phyloP scores from a whole-genome alignment of 2,888 invertebrate genomes.

The Choristoneura rosaceana region DNA sequence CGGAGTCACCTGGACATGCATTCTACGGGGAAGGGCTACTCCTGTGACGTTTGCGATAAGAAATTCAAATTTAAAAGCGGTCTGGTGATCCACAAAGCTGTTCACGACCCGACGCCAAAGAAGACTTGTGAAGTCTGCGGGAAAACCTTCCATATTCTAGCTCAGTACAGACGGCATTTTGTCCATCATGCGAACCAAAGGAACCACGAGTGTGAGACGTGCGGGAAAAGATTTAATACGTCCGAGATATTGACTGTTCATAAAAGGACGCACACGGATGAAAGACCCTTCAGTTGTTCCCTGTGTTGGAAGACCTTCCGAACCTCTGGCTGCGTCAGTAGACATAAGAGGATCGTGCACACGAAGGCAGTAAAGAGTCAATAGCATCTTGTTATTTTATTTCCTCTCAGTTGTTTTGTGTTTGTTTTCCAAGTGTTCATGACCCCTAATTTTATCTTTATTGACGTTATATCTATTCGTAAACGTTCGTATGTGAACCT shows the following conservation, averaged over 20 bases:
- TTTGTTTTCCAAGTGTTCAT: constrained; percentile 21
- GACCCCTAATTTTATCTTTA: constrained; percentile 30
- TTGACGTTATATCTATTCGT: constrained; percentile 23
- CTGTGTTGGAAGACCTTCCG: constrained; percentile 81
- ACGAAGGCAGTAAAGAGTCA: constrained; percentile 59
- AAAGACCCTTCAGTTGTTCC: constrained; percentile 74
- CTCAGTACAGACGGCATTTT: constrained; percentile 80
- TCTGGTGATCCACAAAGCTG: constrained; percentile 73
- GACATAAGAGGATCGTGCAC: constrained; percentile 79
- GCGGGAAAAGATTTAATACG: constrained; percentile 83
- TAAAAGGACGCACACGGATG: constrained; percentile 78
- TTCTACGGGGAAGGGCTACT: constrained; percentile 68
- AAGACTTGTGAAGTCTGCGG: constrained; percentile 84
- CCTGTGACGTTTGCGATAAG: constrained; percentile 79
- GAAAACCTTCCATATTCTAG: constrained; percentile 80
- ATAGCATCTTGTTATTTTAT: constrained; percentile 54
- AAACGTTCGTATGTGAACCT: not conserved
- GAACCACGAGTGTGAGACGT: constrained; percentile 80
- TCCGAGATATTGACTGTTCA: constrained; percentile 81
- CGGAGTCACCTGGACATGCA: constrained; percentile 77
- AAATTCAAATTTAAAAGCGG: constrained; percentile 81
- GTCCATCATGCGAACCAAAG: constrained; percentile 84
- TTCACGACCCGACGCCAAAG: constrained; percentile 76
- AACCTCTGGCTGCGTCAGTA: constrained; percentile 79
- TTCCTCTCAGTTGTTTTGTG: constrained; percentile 45